These are phyloP conservation scores for Heliconius ismenius DNA, from an alignment of 2,888 invertebrate species.

Conservation along the genomic window DNA sequence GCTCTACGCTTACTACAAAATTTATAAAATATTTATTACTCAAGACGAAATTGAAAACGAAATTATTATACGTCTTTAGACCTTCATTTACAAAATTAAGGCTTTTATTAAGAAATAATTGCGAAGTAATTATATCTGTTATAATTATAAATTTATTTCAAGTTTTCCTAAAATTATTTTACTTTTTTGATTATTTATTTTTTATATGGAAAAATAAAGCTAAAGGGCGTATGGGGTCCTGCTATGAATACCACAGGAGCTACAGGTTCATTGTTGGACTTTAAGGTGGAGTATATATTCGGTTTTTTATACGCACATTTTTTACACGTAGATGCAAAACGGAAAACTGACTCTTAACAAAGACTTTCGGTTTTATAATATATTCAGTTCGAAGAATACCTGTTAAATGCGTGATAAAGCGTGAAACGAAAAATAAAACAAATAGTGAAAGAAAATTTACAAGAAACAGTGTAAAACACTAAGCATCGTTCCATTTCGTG, in stretches of 20 bases:
- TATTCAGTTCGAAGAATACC: no score
- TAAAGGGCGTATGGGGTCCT: no score
- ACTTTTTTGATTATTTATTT: no score
- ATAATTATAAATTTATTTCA: no score
- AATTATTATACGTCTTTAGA: background rate
- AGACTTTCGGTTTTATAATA: background rate
- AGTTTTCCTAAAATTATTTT: no score
- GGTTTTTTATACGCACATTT: no score
- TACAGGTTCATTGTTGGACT: no score
- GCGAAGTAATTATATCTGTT: no score
- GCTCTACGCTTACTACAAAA: background rate
- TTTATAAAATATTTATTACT: background rate
- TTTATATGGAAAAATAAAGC: no score
- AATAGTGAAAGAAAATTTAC: background rate
- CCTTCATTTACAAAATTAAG: background rate
- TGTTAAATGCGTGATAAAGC: background rate
- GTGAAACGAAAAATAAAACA: background rate
- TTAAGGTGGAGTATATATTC: no score
- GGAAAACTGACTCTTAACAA: background rate
- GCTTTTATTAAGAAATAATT: background rate
- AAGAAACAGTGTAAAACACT: constrained; percentile 4
- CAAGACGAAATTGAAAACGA: background rate
- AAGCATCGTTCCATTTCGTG: constrained; percentile 17
- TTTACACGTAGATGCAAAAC: no score
- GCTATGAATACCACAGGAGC: no score